A percentile compares a stretch with the other conserved stretches of the same genome.
phyloP scores from a whole-genome alignment of 2,797 vertebrate species.

The Taenioides sp. region DNA sequence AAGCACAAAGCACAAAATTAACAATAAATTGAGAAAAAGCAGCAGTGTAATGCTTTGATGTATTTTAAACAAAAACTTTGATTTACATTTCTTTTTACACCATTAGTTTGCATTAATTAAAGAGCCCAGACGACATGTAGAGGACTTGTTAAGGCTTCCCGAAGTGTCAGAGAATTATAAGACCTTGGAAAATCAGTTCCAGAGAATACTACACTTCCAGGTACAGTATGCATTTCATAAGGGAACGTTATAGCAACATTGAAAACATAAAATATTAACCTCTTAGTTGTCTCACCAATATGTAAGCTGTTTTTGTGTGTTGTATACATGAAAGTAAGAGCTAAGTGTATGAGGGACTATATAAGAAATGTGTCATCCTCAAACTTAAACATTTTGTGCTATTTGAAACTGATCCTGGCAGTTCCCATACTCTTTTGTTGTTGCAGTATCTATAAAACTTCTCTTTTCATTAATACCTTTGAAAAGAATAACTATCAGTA shows the following conservation, averaged over 20 bases:
- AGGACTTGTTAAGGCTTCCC: neutral
- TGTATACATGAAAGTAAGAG: neutral
- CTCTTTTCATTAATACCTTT: slow-evolving; percentile 29
- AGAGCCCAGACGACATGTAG: neutral
- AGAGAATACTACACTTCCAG: neutral
- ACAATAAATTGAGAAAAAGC: neutral
- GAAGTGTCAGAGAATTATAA: neutral
- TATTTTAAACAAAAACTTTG: too few species aligned
- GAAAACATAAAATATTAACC: too few species aligned
- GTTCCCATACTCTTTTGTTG: slow-evolving; percentile 1
- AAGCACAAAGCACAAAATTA: neutral
- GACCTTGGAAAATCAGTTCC: neutral
- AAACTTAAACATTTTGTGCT: neutral
- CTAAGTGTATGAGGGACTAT: neutral
- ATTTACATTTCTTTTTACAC: too few species aligned
- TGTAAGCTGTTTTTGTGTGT: neutral
- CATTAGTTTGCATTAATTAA: neutral
- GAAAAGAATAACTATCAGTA: slow-evolving; percentile 36
- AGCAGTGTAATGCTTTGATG: too few species aligned
- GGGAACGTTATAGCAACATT: too few species aligned
- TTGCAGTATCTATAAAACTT: slow-evolving; percentile 8
- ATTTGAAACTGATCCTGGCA: neutral
- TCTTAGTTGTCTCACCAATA: neutral
- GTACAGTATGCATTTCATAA: too few species aligned
- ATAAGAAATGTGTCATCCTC: neutral